Evolutionary conservation across 2,797 vertebrate genomes (phyloP).

Genomic region (Peromyscus eremicus): DNA sequence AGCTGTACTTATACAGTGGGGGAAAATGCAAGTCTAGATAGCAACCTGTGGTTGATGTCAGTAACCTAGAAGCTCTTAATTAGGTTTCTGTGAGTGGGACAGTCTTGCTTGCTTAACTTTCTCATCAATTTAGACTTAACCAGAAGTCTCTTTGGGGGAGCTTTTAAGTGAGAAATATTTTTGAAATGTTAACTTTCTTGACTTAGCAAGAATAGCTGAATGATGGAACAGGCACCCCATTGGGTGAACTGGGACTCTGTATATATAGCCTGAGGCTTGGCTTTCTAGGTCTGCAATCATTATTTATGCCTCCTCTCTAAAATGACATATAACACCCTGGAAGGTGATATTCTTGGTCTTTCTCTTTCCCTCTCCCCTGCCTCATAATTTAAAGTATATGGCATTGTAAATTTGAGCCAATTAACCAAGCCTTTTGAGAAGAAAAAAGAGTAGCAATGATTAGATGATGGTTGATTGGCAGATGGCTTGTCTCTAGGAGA

Average conservation of each 20-base stretch:
- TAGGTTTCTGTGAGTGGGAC: not conserved
- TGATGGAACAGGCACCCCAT: not conserved
- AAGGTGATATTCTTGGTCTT: conserved; percentile 40
- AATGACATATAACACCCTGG: not conserved
- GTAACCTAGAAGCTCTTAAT: not conserved
- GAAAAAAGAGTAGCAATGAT: conserved; percentile 20
- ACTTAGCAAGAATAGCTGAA: not conserved
- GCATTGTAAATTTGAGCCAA: conserved; percentile 54
- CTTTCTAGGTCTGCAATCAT: not conserved
- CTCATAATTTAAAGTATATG: conserved; percentile 47
- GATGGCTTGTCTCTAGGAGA: conserved; percentile 1
- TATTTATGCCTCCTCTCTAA: conserved; percentile 29
- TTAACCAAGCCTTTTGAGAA: conserved; percentile 51
- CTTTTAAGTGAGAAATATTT: conserved; percentile 36
- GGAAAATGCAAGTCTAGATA: not conserved
- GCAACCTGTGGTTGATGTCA: not conserved
- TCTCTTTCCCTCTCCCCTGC: not conserved
- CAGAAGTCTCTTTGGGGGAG: not conserved
- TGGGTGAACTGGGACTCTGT: not conserved
- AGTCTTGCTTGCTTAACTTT: not conserved
- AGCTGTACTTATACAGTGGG: not conserved
- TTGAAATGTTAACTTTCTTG: conserved; percentile 35
- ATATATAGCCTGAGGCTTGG: not conserved
- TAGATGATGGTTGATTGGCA: not conserved
- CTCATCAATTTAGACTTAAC: not conserved